Conservation (phyloP, 2,888 invertebrate genomes). For the Caenorhabditis imperialis region DNA sequence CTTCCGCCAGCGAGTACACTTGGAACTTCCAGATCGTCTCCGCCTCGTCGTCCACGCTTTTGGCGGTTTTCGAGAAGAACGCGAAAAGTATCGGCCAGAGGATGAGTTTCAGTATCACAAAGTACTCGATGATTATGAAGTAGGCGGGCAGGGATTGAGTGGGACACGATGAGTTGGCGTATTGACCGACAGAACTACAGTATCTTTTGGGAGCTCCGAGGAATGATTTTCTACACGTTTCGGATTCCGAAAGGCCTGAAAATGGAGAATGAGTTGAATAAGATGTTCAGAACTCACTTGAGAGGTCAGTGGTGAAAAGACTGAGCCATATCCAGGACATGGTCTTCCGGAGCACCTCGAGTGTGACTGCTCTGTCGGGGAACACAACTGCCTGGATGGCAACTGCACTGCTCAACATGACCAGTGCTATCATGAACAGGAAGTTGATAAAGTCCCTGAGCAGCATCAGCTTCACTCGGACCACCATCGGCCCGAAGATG, state of each 20-base stretch:
- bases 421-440: conserved; percentile 69
- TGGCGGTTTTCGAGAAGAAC: conserved; percentile 77
- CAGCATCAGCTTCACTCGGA: conserved; percentile 79
- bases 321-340: conserved; percentile 79
- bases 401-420: conserved; percentile 72
- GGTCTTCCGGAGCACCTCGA: conserved; percentile 76
- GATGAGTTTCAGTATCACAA: conserved; percentile 72
- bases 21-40: conserved; percentile 79
- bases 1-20: conserved; percentile 77
- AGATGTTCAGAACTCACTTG: conserved; percentile 38
- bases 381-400: conserved; percentile 80
- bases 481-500: conserved; percentile 80
- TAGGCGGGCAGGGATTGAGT: conserved; percentile 62
- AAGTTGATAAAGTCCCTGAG: conserved; percentile 76
- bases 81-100: conserved; percentile 79
- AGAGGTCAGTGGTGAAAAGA: conserved; percentile 79
- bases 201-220: conserved; percentile 57
- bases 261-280: background rate
- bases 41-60: conserved; percentile 77
- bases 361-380: conserved; percentile 79
- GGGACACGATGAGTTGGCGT: conserved; percentile 69
- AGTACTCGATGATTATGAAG: conserved; percentile 62
- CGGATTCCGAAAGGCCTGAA: conserved; percentile 58
- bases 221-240: conserved; percentile 57
- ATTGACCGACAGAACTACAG: conserved; percentile 66